These are phyloP conservation scores for Isoperla grammatica DNA, from an alignment of 2,888 invertebrate genomes.

Conservation along the genomic window DNA sequence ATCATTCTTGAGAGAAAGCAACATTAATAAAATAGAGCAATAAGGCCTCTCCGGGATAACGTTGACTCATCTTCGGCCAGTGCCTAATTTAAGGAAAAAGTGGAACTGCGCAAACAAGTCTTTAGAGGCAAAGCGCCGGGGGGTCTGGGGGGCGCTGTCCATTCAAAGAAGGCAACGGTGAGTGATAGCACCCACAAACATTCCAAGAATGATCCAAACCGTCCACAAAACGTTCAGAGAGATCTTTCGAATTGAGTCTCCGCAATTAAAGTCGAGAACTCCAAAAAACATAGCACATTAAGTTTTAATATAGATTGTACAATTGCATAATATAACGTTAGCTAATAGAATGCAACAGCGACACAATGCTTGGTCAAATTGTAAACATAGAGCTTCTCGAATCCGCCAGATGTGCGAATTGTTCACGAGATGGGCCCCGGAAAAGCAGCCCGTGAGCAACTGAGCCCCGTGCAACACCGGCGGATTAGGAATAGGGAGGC, in stretches of 20 bases:
- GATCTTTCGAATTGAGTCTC: conserved; percentile 24
- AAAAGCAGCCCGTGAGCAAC: conserved; percentile 46
- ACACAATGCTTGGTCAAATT: conserved; percentile 30
- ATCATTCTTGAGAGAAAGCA: too few species aligned
- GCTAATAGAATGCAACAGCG: conserved; percentile 33
- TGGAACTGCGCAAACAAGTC: too few species aligned
- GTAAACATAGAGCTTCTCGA: conserved; percentile 35
- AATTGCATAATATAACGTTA: conserved; percentile 33
- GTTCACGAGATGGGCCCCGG: conserved; percentile 41
- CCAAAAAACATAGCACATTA: conserved; percentile 31
- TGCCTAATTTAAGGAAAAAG: too few species aligned
- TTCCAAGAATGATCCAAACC: conserved; percentile 29
- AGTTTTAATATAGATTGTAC: conserved; percentile 39
- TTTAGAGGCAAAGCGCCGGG: too few species aligned
- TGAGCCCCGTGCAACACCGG: conserved; percentile 52
- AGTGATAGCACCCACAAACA: conserved; percentile 18
- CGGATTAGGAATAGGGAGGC: conserved; percentile 42
- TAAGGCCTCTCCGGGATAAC: too few species aligned
- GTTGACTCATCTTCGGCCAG: too few species aligned
- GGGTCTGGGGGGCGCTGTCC: too few species aligned
- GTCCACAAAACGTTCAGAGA: conserved; percentile 16
- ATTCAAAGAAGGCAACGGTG: conserved; percentile 25
- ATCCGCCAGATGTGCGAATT: conserved; percentile 40
- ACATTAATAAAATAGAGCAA: too few species aligned
- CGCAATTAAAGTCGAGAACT: conserved; percentile 24